These are phyloP conservation scores for Lydus trimaculatus DNA, from an alignment of 2,888 invertebrate species.

Conservation along the genomic window DNA sequence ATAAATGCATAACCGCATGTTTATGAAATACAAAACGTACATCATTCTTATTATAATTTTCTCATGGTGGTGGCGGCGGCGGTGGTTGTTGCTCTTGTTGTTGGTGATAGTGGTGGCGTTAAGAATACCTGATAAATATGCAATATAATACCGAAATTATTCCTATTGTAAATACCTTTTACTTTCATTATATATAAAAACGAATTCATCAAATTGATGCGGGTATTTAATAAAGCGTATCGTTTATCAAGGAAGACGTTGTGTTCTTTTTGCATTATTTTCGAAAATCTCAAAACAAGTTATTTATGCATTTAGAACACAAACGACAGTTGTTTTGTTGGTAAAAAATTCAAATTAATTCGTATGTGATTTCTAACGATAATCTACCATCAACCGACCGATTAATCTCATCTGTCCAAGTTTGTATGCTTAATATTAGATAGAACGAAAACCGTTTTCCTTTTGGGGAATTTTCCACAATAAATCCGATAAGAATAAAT, in stretches of 20 bases:
- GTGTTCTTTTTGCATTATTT: background rate
- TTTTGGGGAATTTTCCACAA: too few relatives aligned
- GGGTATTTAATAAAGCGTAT: background rate
- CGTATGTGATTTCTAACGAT: constrained; percentile 23
- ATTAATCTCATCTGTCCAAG: background rate
- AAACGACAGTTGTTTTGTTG: background rate
- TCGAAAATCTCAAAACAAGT: background rate
- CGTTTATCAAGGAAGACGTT: background rate
- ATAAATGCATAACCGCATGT: constrained; percentile 10
- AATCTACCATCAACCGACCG: constrained; percentile 12
- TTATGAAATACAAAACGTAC: constrained; percentile 8
- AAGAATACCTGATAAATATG: background rate
- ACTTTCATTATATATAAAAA: background rate
- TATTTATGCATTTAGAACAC: constrained; percentile 5
- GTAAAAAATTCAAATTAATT: constrained; percentile 21
- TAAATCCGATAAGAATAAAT: constrained; percentile 17
- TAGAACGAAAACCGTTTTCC: too few relatives aligned
- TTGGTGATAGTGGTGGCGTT: background rate
- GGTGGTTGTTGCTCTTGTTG: background rate
- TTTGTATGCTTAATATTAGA: too few relatives aligned
- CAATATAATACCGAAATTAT: background rate
- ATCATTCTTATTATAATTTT: background rate
- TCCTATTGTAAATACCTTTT: background rate
- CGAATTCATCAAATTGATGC: background rate
- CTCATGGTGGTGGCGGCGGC: background rate